Conservation (phyloP, 2,888 invertebrate species). For the Cephus sareptanus region DNA sequence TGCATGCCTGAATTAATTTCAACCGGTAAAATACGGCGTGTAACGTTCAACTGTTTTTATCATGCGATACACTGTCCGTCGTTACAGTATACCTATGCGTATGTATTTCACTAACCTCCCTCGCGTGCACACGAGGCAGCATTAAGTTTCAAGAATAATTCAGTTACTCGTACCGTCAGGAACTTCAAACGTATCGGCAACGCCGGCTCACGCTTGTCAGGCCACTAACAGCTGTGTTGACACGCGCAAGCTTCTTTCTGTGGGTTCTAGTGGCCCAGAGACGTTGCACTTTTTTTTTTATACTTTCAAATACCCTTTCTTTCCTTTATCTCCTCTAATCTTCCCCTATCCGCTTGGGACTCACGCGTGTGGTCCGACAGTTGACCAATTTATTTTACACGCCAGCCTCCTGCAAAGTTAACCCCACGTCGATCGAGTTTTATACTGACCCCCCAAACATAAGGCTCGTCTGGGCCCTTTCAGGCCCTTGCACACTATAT, state of each 20-base stretch:
- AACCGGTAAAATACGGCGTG: background rate
- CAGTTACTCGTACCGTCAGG: background rate
- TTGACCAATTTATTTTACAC: slow-evolving; percentile 1
- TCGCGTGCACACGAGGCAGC: background rate
- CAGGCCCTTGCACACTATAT: background rate
- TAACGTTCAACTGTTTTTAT: background rate
- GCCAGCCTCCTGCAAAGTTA: background rate
- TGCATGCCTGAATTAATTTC: background rate
- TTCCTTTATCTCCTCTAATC: background rate
- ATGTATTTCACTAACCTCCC: background rate
- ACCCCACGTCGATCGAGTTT: background rate
- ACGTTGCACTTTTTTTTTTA: background rate
- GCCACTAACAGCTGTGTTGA: slow-evolving; percentile 1
- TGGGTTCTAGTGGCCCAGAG: background rate
- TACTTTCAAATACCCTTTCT: background rate
- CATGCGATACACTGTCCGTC: background rate
- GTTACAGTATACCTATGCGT: background rate
- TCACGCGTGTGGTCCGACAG: slow-evolving; percentile 1
- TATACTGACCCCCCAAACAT: background rate
- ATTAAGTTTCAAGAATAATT: background rate
- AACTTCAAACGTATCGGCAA: background rate
- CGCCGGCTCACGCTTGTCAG: background rate
- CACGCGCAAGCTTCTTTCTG: slow-evolving; percentile 3
- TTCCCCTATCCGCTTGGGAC: background rate
- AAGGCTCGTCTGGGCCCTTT: background rate